phyloP scores from a whole-genome alignment of 2,113 vertebrate genomes.

The Hassar affinis region DNA sequence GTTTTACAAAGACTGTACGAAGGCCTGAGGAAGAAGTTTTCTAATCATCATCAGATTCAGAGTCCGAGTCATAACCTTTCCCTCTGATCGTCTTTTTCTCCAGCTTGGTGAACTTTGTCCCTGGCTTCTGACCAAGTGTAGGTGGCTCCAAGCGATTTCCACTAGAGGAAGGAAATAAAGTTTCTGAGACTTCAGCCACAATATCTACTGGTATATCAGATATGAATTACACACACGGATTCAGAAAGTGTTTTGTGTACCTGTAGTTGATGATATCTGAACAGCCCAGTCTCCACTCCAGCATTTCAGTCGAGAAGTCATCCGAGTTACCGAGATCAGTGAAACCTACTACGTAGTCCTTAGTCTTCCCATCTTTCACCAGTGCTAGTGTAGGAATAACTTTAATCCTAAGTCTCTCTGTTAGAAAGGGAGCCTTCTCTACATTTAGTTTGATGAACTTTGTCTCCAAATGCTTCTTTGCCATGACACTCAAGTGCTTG shows the following conservation, averaged over 20 bases:
- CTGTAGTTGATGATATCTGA: constrained; percentile 89
- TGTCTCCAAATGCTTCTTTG: constrained; percentile 95
- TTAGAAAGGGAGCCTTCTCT: constrained; percentile 94
- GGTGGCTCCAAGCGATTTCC: constrained; percentile 92
- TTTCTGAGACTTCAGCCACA: neutral
- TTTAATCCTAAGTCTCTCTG: constrained; percentile 90
- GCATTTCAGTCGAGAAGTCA: constrained; percentile 90
- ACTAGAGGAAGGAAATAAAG: constrained; percentile 65
- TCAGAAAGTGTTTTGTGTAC: constrained; percentile 62
- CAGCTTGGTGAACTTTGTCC: constrained; percentile 86
- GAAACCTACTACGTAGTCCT: constrained; percentile 93
- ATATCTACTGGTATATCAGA: neutral
- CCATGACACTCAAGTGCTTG: constrained; percentile 84
- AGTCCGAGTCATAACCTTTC: constrained; percentile 87
- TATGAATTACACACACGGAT: neutral
- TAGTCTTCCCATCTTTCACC: constrained; percentile 90
- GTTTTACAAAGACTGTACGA: constrained; percentile 46
- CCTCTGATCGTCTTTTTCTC: constrained; percentile 96
- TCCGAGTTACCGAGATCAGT: constrained; percentile 93
- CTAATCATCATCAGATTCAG: constrained; percentile 86
- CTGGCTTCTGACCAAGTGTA: constrained; percentile 78
- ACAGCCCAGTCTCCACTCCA: constrained; percentile 95
- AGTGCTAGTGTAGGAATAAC: constrained; percentile 90
- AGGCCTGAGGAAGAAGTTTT: constrained; percentile 59
- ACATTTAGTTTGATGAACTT: constrained; percentile 96